phyloP scores from a whole-genome alignment of 2,113 vertebrate species.

The Bubo scandiacus region DNA sequence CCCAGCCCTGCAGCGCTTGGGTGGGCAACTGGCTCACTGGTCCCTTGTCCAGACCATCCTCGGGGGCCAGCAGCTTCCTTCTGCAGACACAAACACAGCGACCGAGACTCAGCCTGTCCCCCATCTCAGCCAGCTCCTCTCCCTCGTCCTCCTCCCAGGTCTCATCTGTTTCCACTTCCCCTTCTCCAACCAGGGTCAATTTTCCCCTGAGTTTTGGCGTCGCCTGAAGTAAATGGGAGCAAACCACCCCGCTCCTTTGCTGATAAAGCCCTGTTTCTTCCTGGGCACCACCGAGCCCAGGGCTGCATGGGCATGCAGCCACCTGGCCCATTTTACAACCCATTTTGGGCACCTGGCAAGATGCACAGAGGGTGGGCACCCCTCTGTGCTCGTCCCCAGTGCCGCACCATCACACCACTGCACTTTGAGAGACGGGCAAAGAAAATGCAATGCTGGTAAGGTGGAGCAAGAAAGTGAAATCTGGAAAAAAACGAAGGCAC shows the following conservation, averaged over 20 bases:
- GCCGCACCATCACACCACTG: neutral
- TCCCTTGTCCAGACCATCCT: slow-evolving; percentile 55
- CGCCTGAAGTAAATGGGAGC: neutral
- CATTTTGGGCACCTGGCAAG: neutral
- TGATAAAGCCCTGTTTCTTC: neutral
- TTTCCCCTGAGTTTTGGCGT: neutral
- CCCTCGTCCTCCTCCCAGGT: neutral
- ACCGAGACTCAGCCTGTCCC: accelerated
- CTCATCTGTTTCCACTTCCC: neutral
- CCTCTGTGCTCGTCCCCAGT: accelerated
- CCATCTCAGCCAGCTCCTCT: neutral
- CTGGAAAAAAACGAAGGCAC: neutral
- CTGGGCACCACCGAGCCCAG: neutral
- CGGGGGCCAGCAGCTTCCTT: slow-evolving; percentile 21
- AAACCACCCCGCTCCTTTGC: neutral
- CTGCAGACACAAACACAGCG: neutral
- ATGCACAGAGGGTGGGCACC: accelerated
- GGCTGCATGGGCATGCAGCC: neutral
- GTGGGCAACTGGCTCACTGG: neutral
- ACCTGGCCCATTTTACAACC: neutral
- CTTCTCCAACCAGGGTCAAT: neutral
- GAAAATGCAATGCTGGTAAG: neutral
- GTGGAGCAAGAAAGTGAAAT: neutral
- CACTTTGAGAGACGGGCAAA: neutral
- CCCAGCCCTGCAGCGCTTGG: slow-evolving; percentile 67